These are phyloP conservation scores for Brienomyrus brachyistius DNA, from an alignment of 2,113 vertebrate genomes.

Conservation along the genomic window DNA sequence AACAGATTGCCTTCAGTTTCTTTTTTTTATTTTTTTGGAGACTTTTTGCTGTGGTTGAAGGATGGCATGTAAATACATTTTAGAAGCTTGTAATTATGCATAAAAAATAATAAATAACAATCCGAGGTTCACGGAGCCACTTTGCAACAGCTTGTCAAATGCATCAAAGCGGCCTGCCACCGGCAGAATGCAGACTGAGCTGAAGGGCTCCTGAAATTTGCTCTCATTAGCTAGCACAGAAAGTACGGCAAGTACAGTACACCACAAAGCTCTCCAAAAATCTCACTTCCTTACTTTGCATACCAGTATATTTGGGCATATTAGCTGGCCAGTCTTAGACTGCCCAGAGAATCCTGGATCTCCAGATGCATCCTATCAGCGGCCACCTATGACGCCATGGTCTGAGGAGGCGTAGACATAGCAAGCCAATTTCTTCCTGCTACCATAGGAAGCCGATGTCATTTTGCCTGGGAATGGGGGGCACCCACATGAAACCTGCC, in stretches of 20 bases:
- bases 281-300: not conserved
- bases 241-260: constrained; percentile 3
- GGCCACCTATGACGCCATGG: not conserved
- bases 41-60: constrained; percentile 28
- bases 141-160: constrained; percentile 38
- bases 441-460: not conserved
- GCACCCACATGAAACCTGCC: not conserved
- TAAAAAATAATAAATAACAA: constrained; percentile 32
- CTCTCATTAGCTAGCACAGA: constrained; percentile 20
- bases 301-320: not conserved
- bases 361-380: not conserved
- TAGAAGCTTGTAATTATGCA: constrained; percentile 42
- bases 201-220: constrained; percentile 18
- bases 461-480: not conserved
- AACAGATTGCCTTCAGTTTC: constrained; percentile 38
- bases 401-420: not conserved
- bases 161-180: constrained; percentile 15
- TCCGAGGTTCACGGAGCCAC: constrained; percentile 31
- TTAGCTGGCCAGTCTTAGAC: not conserved
- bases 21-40: constrained; percentile 21
- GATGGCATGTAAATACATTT: constrained; percentile 43
- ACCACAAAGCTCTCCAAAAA: not conserved
- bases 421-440: not conserved
- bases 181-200: constrained; percentile 32
- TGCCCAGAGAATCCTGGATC: not conserved